Conservation (phyloP, 1,140 invertebrate genomes). For the Dendrolimus punctatus region DNA sequence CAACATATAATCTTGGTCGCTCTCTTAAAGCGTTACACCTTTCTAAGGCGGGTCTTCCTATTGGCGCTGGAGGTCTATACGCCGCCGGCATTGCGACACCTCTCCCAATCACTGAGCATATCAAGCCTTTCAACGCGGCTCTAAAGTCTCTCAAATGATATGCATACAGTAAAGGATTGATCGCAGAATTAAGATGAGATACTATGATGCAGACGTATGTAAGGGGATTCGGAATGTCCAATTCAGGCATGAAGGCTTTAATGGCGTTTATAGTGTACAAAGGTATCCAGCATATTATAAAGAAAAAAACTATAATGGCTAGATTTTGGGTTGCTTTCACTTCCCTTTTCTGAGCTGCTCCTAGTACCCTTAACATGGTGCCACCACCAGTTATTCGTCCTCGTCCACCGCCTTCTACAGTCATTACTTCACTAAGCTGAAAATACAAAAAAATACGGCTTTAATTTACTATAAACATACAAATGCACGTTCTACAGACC, state of each 20-base stretch:
- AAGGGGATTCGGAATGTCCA: constrained; percentile 78
- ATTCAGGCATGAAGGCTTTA: constrained; percentile 82
- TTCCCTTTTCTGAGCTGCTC: constrained; percentile 86
- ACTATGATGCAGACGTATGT: constrained; percentile 89
- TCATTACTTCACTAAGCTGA: constrained; percentile 62
- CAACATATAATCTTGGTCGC: constrained; percentile 58
- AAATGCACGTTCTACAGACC: background rate
- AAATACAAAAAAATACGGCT: constrained; percentile 17
- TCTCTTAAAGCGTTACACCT: constrained; percentile 57
- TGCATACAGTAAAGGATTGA: constrained; percentile 91
- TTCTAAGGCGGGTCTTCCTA: constrained; percentile 53
- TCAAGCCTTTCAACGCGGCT: constrained; percentile 79
- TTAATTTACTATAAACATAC: background rate
- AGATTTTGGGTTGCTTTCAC: constrained; percentile 93
- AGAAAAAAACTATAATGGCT: constrained; percentile 91
- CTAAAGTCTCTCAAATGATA: constrained; percentile 92
- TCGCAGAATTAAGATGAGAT: constrained; percentile 90
- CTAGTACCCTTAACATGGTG: constrained; percentile 83
- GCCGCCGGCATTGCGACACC: constrained; percentile 52
- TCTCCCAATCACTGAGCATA: constrained; percentile 72
- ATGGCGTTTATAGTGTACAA: constrained; percentile 93
- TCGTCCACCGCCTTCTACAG: constrained; percentile 40
- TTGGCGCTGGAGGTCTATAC: constrained; percentile 49
- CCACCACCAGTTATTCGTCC: constrained; percentile 61
- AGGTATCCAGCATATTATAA: constrained; percentile 94